phyloP scores from a whole-genome alignment of 2,113 vertebrate species.

The Atlantisia rogersi region DNA sequence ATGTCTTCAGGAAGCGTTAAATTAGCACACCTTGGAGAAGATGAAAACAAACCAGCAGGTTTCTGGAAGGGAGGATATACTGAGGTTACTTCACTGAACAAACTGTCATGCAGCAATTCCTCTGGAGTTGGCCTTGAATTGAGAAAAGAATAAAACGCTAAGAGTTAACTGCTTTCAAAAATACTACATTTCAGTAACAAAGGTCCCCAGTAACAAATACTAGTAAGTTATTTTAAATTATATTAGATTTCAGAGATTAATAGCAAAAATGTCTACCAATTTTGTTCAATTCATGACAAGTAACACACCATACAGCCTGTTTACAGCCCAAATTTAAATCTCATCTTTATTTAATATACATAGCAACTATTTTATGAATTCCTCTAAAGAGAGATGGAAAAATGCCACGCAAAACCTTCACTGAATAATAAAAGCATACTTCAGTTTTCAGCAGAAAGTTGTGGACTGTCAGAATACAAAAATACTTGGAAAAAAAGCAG shows the following conservation, averaged over 20 bases:
- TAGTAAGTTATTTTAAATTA: background rate
- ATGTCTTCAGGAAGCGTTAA: slow-evolving; percentile 93
- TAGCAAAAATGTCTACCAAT: background rate
- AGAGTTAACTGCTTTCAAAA: background rate
- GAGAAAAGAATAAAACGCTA: background rate
- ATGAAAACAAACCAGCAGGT: slow-evolving; percentile 89
- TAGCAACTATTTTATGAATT: background rate
- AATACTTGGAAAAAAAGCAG: background rate
- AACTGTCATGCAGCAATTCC: slow-evolving; percentile 81
- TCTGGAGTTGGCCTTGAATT: slow-evolving; percentile 85
- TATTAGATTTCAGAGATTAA: background rate
- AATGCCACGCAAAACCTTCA: background rate
- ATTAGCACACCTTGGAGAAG: slow-evolving; percentile 89
- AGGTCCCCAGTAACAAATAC: background rate
- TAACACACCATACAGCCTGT: background rate
- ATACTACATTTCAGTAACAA: background rate
- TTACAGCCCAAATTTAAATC: background rate
- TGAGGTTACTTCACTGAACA: slow-evolving; percentile 84
- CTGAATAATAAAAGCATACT: background rate
- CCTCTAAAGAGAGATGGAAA: background rate
- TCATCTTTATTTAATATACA: background rate
- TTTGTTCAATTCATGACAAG: background rate
- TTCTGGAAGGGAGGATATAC: slow-evolving; percentile 82
- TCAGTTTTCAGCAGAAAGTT: background rate
- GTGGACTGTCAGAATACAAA: background rate